Conservation (phyloP, 2,113 vertebrate species). For the Phoenicopterus ruber region DNA sequence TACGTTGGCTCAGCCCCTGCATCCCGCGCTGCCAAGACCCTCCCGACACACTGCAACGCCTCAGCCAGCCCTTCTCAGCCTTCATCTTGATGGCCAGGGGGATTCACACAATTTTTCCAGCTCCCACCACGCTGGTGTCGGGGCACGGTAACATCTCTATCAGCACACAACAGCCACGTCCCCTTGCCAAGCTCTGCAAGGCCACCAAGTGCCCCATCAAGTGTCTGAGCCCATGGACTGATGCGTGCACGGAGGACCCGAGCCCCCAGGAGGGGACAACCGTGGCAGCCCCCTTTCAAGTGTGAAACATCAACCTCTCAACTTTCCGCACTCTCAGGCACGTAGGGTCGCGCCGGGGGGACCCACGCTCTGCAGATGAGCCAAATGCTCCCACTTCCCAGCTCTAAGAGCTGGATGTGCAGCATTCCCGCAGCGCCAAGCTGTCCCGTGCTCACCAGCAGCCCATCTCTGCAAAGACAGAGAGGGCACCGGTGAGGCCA, state of each 20-base stretch:
- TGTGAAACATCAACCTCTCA: neutral
- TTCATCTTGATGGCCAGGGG: neutral
- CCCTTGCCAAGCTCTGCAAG: neutral
- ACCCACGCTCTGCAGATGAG: neutral
- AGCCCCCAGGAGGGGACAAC: neutral
- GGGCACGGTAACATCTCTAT: neutral
- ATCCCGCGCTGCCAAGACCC: neutral
- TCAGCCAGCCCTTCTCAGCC: neutral
- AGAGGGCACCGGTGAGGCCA: neutral
- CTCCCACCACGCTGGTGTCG: neutral
- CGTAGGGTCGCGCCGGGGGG: rapidly evolving
- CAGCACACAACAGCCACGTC: rapidly evolving
- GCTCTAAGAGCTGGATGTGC: neutral
- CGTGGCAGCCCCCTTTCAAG: neutral
- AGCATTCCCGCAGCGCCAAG: rapidly evolving
- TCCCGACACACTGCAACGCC: neutral
- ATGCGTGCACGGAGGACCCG: rapidly evolving
- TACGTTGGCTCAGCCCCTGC: neutral
- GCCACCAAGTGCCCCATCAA: neutral
- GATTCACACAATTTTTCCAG: neutral
- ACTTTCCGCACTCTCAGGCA: neutral
- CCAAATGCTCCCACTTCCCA: neutral
- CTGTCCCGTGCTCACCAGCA: rapidly evolving
- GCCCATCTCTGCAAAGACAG: neutral
- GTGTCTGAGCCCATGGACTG: neutral